Evolutionary conservation across 2,797 vertebrate species (phyloP).

Genomic region (Molothrus ater): DNA sequence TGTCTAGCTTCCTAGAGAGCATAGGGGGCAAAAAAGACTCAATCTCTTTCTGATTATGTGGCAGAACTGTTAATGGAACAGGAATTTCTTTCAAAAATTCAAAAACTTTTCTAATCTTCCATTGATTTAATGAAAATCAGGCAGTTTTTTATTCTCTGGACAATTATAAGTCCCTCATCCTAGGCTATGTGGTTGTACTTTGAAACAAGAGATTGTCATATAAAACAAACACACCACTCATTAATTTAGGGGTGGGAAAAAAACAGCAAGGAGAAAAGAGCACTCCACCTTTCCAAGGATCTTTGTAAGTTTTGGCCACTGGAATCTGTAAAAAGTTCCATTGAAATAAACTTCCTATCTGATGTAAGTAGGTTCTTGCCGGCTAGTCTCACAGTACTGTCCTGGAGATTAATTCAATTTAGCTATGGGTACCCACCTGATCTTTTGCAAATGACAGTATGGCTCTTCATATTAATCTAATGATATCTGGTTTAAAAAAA

Average conservation of each 20-base stretch:
- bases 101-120: neutral
- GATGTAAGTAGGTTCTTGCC: neutral
- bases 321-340: neutral
- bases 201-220: neutral
- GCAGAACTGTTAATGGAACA: neutral
- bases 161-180: neutral
- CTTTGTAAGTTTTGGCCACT: neutral
- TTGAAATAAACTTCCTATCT: neutral
- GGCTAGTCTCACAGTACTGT: slow-evolving; percentile 3
- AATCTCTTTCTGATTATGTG: neutral
- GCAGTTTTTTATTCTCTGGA: neutral
- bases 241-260: neutral
- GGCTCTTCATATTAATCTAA: slow-evolving; percentile 33
- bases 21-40: neutral
- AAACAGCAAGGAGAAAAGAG: neutral
- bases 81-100: neutral
- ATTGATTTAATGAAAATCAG: neutral
- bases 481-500: neutral
- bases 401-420: slow-evolving; percentile 38
- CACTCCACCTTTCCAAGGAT: neutral
- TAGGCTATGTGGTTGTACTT: neutral
- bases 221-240: neutral
- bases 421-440: slow-evolving; percentile 5
- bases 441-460: slow-evolving; percentile 43
- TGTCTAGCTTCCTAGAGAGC: neutral